phyloP scores from a whole-genome alignment of 1,140 invertebrate genomes.

The Ostrea denselamellosa region DNA sequence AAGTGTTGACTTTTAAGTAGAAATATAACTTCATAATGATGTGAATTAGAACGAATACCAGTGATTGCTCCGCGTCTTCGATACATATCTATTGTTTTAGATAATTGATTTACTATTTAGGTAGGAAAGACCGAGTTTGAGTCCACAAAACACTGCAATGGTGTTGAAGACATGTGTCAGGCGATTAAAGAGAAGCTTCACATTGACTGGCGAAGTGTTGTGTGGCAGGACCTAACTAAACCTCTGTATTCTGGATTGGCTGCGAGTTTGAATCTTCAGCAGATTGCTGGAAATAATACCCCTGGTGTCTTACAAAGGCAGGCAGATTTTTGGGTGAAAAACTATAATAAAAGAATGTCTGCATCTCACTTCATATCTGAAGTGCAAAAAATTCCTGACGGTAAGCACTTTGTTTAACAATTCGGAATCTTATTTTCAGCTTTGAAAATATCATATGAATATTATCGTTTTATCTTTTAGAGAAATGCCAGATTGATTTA shows the following conservation, averaged over 20 bases:
- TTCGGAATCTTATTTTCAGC: not conserved
- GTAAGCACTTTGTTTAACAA: not conserved
- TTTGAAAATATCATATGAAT: not conserved
- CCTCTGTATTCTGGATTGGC: constrained; percentile 60
- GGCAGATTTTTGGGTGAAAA: constrained; percentile 28
- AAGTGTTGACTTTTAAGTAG: no score
- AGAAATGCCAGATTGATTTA: constrained; percentile 31
- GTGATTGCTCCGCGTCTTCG: no score
- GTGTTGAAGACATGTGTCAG: not conserved
- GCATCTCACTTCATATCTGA: not conserved
- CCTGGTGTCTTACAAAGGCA: constrained; percentile 24
- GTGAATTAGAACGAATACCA: no score
- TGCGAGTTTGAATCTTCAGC: constrained; percentile 48
- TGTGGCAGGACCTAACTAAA: constrained; percentile 56
- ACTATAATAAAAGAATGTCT: constrained; percentile 28
- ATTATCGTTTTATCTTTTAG: not conserved
- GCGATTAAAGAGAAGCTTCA: not conserved
- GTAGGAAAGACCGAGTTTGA: constrained; percentile 17
- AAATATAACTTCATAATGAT: no score
- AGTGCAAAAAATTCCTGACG: constrained; percentile 9
- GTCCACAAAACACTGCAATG: constrained; percentile 3
- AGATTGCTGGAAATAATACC: constrained; percentile 14
- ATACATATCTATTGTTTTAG: no score
- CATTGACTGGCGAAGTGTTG: constrained; percentile 38
- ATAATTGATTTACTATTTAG: not conserved